phyloP scores from a whole-genome alignment of 2,888 invertebrate genomes.

The Aleiodes alternator region DNA sequence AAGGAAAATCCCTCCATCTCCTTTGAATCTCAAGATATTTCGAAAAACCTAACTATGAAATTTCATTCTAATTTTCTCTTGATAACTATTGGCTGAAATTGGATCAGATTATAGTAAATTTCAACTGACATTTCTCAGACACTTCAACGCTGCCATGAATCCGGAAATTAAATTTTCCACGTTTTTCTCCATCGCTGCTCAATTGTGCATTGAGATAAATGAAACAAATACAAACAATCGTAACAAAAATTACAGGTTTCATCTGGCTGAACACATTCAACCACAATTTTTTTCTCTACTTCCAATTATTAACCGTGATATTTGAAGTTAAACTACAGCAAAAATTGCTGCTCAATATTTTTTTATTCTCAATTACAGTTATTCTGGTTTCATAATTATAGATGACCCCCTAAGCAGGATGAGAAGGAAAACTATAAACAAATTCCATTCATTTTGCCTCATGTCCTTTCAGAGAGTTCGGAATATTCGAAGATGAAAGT shows the following conservation, averaged over 20 bases:
- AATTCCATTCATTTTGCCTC: constrained; percentile 6
- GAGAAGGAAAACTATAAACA: constrained; percentile 1
- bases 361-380: constrained; percentile 30
- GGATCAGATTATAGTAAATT: no score
- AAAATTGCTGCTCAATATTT: not conserved
- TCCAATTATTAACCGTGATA: constrained; percentile 14
- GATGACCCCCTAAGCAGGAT: not conserved
- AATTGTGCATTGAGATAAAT: no score
- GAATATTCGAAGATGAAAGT: constrained; percentile 2
- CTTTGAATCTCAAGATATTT: no score
- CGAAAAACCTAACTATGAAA: no score
- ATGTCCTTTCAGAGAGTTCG: not conserved
- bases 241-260: no score
- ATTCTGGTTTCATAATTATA: constrained; percentile 32
- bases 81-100: no score
- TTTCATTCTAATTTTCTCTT: no score
- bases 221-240: no score
- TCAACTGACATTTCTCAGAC: no score
- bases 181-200: not conserved
- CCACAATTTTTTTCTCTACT: not conserved
- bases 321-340: constrained; percentile 39
- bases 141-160: no score
- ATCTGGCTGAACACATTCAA: not conserved
- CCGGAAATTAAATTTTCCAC: no score
- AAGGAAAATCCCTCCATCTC: no score